A percentile compares a stretch with the other conserved stretches of the same genome.
These are phyloP conservation scores for Prietella phreatophila DNA, from an alignment of 2,113 vertebrate species.

Conservation along the genomic window DNA sequence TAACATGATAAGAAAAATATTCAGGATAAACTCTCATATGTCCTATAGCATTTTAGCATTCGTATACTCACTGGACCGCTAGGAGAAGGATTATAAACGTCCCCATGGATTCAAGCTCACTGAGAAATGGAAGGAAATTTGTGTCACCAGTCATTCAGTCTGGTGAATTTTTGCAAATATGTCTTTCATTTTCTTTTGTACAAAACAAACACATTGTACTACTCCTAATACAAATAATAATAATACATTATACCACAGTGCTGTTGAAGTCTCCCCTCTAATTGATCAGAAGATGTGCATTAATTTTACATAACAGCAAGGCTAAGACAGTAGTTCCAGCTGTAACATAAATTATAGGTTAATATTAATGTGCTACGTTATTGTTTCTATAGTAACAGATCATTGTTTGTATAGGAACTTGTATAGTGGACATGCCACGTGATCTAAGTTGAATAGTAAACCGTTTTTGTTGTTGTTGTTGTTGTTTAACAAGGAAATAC, in stretches of 20 bases:
- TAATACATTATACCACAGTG: not conserved
- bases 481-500: not conserved
- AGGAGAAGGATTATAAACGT: conserved; percentile 8
- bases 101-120: not conserved
- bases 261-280: not conserved
- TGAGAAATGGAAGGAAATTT: conserved; percentile 1
- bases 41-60: conserved; percentile 18
- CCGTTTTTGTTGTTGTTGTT: not conserved
- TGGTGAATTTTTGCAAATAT: not conserved
- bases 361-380: not conserved
- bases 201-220: not conserved
- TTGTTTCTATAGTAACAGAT: not conserved
- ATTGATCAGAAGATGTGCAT: not conserved
- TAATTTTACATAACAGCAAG: not conserved
- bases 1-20: not conserved
- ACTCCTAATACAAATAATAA: not conserved
- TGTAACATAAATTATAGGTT: not conserved
- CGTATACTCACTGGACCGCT: not conserved
- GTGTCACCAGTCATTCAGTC: not conserved
- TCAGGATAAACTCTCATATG: not conserved
- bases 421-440: not conserved
- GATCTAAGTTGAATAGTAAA: not conserved
- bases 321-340: not conserved
- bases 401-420: not conserved
- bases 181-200: conserved; percentile 3